Conservation (phyloP, 2,888 invertebrate species). For the Gibbula magus region DNA sequence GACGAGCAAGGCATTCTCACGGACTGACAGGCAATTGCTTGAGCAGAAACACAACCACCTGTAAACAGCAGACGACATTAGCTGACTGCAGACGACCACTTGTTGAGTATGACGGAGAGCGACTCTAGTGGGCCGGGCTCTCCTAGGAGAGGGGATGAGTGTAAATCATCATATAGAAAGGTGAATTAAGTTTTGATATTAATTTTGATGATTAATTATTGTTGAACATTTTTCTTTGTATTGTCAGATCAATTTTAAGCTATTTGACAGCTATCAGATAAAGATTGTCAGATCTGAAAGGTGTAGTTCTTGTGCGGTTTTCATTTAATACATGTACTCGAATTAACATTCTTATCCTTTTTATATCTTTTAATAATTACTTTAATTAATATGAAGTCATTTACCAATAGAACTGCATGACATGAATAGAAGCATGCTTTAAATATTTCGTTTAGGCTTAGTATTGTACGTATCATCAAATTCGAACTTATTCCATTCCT, state of each 20-base stretch:
- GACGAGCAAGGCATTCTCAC: not conserved
- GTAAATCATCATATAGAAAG: conserved; percentile 27
- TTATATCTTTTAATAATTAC: not conserved
- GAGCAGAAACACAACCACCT: conserved; percentile 17
- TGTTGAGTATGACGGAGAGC: conserved; percentile 24
- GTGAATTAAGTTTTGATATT: not conserved
- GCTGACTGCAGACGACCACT: not conserved
- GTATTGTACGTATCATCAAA: no score
- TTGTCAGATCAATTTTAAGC: not conserved
- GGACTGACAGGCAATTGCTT: conserved; percentile 8
- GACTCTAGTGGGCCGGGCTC: conserved; percentile 16
- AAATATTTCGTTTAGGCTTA: not conserved
- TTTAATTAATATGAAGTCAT: no score
- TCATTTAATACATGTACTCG: not conserved
- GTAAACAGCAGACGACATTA: conserved; percentile 11
- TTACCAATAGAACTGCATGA: no score
- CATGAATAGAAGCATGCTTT: no score
- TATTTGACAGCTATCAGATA: not conserved
- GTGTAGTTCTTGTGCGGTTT: no score
- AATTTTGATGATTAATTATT: no score
- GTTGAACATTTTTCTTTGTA: no score
- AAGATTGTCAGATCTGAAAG: not conserved
- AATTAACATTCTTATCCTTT: no score
- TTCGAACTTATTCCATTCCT: no score
- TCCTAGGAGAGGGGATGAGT: conserved; percentile 13